Conservation (phyloP, 2,888 invertebrate species). For the Anagyrus pseudococci region DNA sequence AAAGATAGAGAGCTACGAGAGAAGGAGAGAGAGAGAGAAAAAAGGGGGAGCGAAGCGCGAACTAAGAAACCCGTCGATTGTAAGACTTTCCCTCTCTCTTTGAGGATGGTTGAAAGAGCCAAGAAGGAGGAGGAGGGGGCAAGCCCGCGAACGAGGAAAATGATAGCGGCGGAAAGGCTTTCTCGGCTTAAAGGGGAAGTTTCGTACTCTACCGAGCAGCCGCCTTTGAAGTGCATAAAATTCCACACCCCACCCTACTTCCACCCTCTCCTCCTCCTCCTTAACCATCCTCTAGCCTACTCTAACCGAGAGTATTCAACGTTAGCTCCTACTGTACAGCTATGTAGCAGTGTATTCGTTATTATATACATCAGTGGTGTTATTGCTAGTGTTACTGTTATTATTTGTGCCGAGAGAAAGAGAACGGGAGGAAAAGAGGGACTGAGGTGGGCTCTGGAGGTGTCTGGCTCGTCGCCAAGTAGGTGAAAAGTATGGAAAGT, state of each 20-base stretch:
- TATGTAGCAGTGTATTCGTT: no score
- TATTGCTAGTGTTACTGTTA: constrained; percentile 13
- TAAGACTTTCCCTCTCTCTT: constrained; percentile 45
- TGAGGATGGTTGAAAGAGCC: no score
- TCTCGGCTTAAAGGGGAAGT: constrained; percentile 59
- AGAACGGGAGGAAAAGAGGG: background rate
- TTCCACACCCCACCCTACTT: no score
- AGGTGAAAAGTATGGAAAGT: constrained; percentile 62
- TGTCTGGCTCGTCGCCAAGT: constrained; percentile 58
- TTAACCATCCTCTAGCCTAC: no score
- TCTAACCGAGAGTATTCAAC: no score
- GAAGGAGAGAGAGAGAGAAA: constrained; percentile 36
- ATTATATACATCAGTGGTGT: no score
- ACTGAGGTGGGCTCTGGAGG: no score
- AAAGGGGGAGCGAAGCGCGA: constrained; percentile 15
- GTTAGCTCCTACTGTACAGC: no score
- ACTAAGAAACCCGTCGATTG: constrained; percentile 42
- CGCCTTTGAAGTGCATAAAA: constrained; percentile 43
- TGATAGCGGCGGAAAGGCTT: constrained; percentile 39
- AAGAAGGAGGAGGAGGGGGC: no score
- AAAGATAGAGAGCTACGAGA: constrained; percentile 35
- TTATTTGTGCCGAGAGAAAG: constrained; percentile 5
- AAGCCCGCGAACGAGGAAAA: constrained; percentile 38
- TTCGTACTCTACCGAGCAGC: constrained; percentile 45
- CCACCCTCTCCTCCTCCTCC: no score